Conservation (phyloP, 1,140 invertebrate species). For the Pseudoatta argentina region DNA sequence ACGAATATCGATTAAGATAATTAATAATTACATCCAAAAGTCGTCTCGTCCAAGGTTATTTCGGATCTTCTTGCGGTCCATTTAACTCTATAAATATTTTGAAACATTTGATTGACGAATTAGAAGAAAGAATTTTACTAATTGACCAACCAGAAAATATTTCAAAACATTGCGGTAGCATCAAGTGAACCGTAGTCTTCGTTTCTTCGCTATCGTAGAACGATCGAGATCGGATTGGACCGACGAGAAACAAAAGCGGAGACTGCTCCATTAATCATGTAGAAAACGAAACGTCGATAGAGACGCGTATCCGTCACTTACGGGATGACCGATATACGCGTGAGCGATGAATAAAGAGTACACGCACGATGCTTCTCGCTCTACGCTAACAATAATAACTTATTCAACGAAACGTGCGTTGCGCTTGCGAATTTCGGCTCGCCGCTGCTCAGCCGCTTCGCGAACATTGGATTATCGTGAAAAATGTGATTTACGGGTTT, state of each 20-base stretch:
- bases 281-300: background rate
- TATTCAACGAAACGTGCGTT: slow-evolving; percentile 17
- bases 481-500: slow-evolving; percentile 30
- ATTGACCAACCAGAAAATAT: too few species aligned
- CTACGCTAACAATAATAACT: slow-evolving; percentile 12
- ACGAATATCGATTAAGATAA: too few species aligned
- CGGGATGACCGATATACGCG: slow-evolving; percentile 21
- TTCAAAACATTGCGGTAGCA: too few species aligned
- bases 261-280: background rate
- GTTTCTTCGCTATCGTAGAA: background rate
- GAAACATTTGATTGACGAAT: too few species aligned
- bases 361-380: background rate
- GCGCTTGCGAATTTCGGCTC: slow-evolving; percentile 13
- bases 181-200: background rate
- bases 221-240: background rate
- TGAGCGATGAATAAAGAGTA: background rate
- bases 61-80: background rate
- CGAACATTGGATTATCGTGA: background rate
- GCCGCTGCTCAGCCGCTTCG: background rate
- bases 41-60: background rate
- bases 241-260: background rate
- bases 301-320: background rate
- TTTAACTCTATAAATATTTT: too few species aligned
- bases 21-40: too few species aligned
- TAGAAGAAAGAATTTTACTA: too few species aligned